phyloP scores from a whole-genome alignment of 2,797 vertebrate genomes.

The Dallia pectoralis region DNA sequence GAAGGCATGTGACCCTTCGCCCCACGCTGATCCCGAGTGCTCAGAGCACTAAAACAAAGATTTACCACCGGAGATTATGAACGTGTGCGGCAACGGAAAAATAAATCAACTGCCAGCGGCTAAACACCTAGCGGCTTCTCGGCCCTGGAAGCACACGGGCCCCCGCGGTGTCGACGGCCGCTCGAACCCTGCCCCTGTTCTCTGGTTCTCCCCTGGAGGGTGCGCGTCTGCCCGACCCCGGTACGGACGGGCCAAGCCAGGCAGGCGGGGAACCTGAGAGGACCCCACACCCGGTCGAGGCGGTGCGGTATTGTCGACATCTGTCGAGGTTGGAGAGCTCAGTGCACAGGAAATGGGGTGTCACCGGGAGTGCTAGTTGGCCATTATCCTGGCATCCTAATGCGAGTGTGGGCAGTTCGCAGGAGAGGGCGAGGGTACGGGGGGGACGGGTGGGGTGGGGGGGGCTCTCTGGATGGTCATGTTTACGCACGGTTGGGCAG shows the following conservation, averaged over 20 bases:
- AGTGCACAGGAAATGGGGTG: slow-evolving; percentile 98
- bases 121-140: slow-evolving; percentile 37
- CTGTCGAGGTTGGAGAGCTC: slow-evolving; percentile 98
- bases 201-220: slow-evolving; percentile 11
- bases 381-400: slow-evolving; percentile 98
- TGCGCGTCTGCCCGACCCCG: slow-evolving; percentile 7
- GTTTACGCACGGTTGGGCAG: slow-evolving; percentile 94
- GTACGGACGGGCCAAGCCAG: slow-evolving; percentile 38
- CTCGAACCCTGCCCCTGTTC: slow-evolving; percentile 29
- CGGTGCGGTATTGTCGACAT: slow-evolving; percentile 92
- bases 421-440: slow-evolving; percentile 46
- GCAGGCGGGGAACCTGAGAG: slow-evolving; percentile 52
- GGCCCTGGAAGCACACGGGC: slow-evolving; percentile 3
- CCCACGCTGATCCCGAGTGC: slow-evolving; percentile 51
- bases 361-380: slow-evolving; percentile 95
- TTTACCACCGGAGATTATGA: slow-evolving; percentile 47
- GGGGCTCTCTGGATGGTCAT: slow-evolving; percentile 83
- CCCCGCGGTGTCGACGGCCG: slow-evolving; percentile 10
- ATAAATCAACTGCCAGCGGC: neutral
- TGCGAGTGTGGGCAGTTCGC: slow-evolving; percentile 95
- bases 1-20: slow-evolving; percentile 52
- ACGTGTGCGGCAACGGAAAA: slow-evolving; percentile 21
- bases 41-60: slow-evolving; percentile 47
- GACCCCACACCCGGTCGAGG: slow-evolving; percentile 44
- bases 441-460: slow-evolving; percentile 1